Evolutionary conservation across 1,140 invertebrate species (phyloP).

Genomic region (Luehdorfia chinensis): DNA sequence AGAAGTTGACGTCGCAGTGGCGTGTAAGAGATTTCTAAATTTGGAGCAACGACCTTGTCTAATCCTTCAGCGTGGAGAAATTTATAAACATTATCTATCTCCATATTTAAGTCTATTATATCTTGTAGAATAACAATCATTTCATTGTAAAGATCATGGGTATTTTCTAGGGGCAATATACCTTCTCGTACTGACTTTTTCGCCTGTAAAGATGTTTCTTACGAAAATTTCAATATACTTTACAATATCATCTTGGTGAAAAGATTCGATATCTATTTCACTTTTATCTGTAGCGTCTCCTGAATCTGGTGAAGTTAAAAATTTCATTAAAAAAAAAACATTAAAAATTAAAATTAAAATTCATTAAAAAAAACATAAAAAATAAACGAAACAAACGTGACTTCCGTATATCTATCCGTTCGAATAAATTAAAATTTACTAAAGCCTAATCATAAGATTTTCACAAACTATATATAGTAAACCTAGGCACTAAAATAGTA

Average conservation of each 20-base stretch:
- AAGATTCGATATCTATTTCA: slow-evolving; percentile 3
- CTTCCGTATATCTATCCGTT: no score
- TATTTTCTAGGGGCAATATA: slow-evolving; percentile 26
- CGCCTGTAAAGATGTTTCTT: slow-evolving; percentile 17
- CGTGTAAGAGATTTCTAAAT: slow-evolving; percentile 27
- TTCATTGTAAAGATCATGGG: slow-evolving; percentile 27
- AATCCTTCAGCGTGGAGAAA: slow-evolving; percentile 47
- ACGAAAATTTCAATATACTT: slow-evolving; percentile 30
- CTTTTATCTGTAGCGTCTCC: neutral
- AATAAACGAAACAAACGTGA: no score
- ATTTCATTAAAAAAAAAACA: no score
- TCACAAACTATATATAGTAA: no score
- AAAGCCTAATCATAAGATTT: no score
- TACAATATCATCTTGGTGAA: slow-evolving; percentile 22
- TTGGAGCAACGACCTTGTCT: slow-evolving; percentile 32
- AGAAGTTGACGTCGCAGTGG: slow-evolving; percentile 32
- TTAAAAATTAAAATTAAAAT: no score
- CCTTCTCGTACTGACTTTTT: slow-evolving; percentile 26
- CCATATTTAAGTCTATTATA: slow-evolving; percentile 26
- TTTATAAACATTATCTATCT: slow-evolving; percentile 32
- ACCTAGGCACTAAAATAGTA: no score
- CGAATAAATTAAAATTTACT: no score
- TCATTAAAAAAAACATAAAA: no score
- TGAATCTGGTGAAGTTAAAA: no score
- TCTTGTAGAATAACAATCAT: slow-evolving; percentile 28